A percentile compares a stretch with the other conserved stretches of the same genome.
Evolutionary conservation across 2,113 vertebrate genomes (phyloP).

Genomic region (Saccopteryx leptura): DNA sequence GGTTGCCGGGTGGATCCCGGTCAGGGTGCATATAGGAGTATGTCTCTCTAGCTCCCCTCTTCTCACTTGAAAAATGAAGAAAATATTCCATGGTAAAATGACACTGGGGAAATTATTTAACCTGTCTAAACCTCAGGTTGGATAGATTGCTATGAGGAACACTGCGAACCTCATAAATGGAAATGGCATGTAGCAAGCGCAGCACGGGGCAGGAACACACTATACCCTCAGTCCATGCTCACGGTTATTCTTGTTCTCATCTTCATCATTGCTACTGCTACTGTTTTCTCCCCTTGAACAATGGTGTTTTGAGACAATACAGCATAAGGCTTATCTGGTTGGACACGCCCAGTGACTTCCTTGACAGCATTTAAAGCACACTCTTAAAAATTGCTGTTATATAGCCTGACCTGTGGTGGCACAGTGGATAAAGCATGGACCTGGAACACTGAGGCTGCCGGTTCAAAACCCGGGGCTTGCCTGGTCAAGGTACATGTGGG

Average conservation of each 20-base stretch:
- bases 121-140: neutral
- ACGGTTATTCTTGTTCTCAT: neutral
- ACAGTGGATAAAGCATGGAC: too few species aligned
- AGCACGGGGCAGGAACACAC: neutral
- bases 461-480: too few species aligned
- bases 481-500: too few species aligned
- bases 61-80: too few species aligned
- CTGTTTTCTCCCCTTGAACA: neutral
- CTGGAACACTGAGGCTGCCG: too few species aligned
- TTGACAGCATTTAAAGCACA: neutral
- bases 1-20: too few species aligned
- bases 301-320: neutral
- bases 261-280: neutral
- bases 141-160: neutral
- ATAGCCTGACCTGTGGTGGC: neutral
- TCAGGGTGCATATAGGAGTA: too few species aligned
- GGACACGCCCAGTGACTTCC: neutral
- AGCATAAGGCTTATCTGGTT: neutral
- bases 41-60: too few species aligned
- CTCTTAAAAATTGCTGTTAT: conserved; percentile 31
- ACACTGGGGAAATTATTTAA: neutral
- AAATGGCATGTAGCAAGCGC: neutral
- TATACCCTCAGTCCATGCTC: neutral
- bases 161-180: neutral
- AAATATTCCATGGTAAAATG: too few species aligned